Percentiles rank a stretch among this genome's conserved stretches.
Evolutionary conservation across 37 sponge, comb jelly and placozoan genomes (phyloP).

Genomic region (Agelas oroides): DNA sequence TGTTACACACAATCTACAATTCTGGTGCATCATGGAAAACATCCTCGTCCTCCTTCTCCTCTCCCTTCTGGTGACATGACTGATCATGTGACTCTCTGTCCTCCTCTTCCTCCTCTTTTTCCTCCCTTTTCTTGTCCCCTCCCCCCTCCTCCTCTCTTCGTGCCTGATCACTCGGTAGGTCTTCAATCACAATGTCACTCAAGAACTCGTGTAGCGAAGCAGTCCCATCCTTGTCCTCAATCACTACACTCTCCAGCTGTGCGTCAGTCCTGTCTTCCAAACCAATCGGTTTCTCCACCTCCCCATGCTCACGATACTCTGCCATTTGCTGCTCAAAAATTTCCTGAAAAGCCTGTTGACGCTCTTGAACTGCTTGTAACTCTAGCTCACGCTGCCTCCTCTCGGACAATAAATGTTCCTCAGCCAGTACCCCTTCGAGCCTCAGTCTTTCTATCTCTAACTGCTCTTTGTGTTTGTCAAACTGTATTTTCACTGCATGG

Average conservation of each 20-base stretch:
- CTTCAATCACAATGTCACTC: constrained; percentile 49
- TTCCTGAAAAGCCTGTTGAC: constrained; percentile 67
- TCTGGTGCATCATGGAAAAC: too few species aligned
- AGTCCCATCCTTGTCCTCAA: constrained; percentile 72
- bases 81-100: too few species aligned
- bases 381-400: constrained; percentile 22
- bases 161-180: not conserved
- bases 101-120: constrained; percentile 1
- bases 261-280: not conserved
- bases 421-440: constrained; percentile 21
- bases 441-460: constrained; percentile 27
- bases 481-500: constrained; percentile 38
- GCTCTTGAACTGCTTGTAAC: constrained; percentile 23
- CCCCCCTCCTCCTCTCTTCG: constrained; percentile 6
- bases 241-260: constrained; percentile 57
- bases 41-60: too few species aligned
- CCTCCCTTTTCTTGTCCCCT: not conserved
- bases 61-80: too few species aligned
- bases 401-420: constrained; percentile 28
- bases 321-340: constrained; percentile 74
- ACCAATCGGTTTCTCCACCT: constrained; percentile 41
- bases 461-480: constrained; percentile 24
- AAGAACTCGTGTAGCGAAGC: constrained; percentile 67
- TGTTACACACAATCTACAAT: too few species aligned
- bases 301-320: constrained; percentile 55